Conservation (phyloP, 2,888 invertebrate genomes). For the Clitarchus hookeri region DNA sequence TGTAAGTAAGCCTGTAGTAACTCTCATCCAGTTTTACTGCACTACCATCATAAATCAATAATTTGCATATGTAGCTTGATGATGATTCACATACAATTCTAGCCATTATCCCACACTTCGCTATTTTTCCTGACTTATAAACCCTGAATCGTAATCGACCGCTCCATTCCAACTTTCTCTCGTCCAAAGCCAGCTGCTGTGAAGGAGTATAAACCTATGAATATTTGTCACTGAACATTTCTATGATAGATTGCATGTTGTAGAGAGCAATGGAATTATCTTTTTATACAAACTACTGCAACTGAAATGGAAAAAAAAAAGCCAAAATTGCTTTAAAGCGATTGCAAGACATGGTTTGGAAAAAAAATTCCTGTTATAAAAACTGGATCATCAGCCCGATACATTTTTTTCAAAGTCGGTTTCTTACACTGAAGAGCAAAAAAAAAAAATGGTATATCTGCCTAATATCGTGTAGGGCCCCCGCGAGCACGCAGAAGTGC, state of each 20-base stretch:
- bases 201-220: slow-evolving; percentile 40
- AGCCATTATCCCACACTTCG: slow-evolving; percentile 43
- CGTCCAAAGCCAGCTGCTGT: slow-evolving; percentile 42
- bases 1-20: slow-evolving; percentile 22
- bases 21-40: slow-evolving; percentile 38
- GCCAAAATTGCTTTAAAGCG: slow-evolving; percentile 15
- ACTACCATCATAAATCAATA: slow-evolving; percentile 41
- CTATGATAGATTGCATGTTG: not conserved
- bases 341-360: slow-evolving; percentile 23
- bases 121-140: slow-evolving; percentile 37
- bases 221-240: slow-evolving; percentile 42
- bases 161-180: slow-evolving; percentile 44
- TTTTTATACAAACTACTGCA: not conserved
- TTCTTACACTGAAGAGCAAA: too few relatives aligned
- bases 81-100: slow-evolving; percentile 42
- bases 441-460: too few relatives aligned
- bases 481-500: too few relatives aligned
- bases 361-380: not conserved
- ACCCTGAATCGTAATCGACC: slow-evolving; percentile 43
- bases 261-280: not conserved
- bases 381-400: not conserved
- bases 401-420: not conserved
- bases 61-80: slow-evolving; percentile 43
- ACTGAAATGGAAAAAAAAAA: slow-evolving; percentile 23
- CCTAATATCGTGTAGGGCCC: too few relatives aligned